Evolutionary conservation across 2,888 invertebrate species (phyloP).

Genomic region (Labia minor): DNA sequence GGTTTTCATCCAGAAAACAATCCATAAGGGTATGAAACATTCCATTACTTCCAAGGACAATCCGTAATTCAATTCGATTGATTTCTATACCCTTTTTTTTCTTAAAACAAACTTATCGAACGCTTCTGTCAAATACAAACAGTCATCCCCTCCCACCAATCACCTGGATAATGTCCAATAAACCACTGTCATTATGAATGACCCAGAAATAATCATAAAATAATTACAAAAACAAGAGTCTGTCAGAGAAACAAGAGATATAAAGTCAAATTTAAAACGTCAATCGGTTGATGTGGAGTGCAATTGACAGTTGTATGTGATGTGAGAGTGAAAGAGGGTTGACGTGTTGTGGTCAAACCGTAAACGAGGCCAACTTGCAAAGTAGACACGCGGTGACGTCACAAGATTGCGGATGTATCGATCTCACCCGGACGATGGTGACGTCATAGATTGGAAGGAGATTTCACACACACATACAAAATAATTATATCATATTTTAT

Average conservation of each 20-base stretch:
- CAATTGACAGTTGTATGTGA: not conserved
- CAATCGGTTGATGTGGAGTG: not conserved
- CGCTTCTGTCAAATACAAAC: not conserved
- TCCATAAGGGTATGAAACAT: not conserved
- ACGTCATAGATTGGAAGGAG: constrained; percentile 13
- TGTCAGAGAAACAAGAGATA: too few relatives aligned
- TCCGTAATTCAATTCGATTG: not conserved
- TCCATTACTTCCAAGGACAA: not conserved
- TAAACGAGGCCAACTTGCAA: not conserved
- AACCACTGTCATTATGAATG: not conserved
- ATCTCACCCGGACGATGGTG: constrained; percentile 6
- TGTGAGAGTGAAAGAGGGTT: not conserved
- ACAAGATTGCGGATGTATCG: constrained; percentile 21
- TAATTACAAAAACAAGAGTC: too few relatives aligned
- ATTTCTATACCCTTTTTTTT: not conserved
- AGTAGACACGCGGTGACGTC: constrained; percentile 16
- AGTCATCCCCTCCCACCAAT: too few relatives aligned
- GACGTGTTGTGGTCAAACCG: not conserved
- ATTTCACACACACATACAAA: not conserved
- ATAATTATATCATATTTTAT: not conserved
- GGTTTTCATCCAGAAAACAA: too few relatives aligned
- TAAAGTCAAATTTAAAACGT: too few relatives aligned
- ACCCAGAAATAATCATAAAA: too few relatives aligned
- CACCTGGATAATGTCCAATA: too few relatives aligned
- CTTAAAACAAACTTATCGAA: not conserved